phyloP scores from a whole-genome alignment of 2,113 vertebrate species.

The Chaetodon auriga region DNA sequence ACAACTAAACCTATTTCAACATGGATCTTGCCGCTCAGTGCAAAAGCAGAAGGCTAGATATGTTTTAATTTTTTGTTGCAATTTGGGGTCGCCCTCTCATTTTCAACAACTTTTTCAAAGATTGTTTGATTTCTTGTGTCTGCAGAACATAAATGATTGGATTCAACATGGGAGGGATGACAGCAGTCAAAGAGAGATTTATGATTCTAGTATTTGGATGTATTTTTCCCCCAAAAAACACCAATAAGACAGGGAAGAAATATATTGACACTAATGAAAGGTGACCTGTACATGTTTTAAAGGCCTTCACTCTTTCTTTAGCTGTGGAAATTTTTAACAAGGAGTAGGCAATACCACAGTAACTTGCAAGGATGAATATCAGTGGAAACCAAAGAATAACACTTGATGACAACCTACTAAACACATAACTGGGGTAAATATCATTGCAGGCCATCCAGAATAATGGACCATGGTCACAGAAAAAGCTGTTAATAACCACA shows the following conservation, averaged over 20 bases:
- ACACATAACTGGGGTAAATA: neutral
- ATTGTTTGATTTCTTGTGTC: slow-evolving; percentile 71
- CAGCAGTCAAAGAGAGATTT: slow-evolving; percentile 68
- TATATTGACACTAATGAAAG: slow-evolving; percentile 62
- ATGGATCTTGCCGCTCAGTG: neutral
- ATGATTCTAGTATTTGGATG: slow-evolving; percentile 73
- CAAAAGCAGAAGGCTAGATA: neutral
- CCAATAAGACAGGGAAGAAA: slow-evolving; percentile 50
- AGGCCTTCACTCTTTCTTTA: slow-evolving; percentile 44
- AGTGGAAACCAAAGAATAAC: slow-evolving; percentile 67
- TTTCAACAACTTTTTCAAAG: slow-evolving; percentile 52
- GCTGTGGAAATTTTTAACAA: slow-evolving; percentile 10
- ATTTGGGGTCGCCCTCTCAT: slow-evolving; percentile 6
- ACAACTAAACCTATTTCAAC: neutral
- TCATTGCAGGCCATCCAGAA: slow-evolving; percentile 76
- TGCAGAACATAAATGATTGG: slow-evolving; percentile 75
- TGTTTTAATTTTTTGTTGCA: neutral
- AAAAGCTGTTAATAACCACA: slow-evolving; percentile 76
- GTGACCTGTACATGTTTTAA: slow-evolving; percentile 65
- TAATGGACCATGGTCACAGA: slow-evolving; percentile 77
- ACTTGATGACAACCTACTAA: neutral
- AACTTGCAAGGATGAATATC: slow-evolving; percentile 64
- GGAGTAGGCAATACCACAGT: neutral
- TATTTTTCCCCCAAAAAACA: slow-evolving; percentile 4
- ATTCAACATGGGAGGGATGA: slow-evolving; percentile 72